Percentiles rank a stretch among this genome's conserved stretches.
These are phyloP conservation scores for Limnephilus lunatus DNA, from an alignment of 2,888 invertebrate species.

Conservation along the genomic window DNA sequence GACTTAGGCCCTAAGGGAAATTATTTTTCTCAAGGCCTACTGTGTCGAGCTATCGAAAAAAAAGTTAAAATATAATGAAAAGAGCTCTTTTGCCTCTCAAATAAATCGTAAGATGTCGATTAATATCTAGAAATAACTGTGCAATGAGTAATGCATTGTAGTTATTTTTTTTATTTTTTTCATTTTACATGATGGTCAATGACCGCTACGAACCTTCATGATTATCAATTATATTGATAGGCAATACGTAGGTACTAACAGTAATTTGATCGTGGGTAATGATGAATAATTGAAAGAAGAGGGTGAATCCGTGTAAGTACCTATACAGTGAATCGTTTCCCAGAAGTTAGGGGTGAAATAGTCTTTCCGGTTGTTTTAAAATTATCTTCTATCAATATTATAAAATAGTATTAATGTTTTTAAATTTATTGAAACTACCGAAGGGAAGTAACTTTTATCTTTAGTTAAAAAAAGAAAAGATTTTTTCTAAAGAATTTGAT, in stretches of 20 bases:
- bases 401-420: too few species aligned
- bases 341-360: neutral
- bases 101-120: too few species aligned
- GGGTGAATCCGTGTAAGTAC: conserved; percentile 1
- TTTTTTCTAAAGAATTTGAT: too few species aligned
- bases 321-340: neutral
- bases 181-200: neutral
- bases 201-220: neutral
- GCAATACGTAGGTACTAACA: neutral
- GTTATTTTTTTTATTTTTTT: too few species aligned
- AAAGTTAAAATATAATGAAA: neutral
- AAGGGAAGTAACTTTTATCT: too few species aligned
- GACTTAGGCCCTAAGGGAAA: too few species aligned
- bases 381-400: too few species aligned
- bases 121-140: neutral
- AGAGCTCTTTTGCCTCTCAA: neutral
- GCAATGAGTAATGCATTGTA: too few species aligned
- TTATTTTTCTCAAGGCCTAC: too few species aligned
- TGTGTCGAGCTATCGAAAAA: too few species aligned
- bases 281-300: neutral
- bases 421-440: too few species aligned
- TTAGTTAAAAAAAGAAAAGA: too few species aligned
- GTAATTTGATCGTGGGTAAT: neutral
- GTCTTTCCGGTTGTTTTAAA: neutral
- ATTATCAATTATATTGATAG: neutral